Conservation (phyloP, 2,888 invertebrate species). For the Ectemnius lituratus region DNA sequence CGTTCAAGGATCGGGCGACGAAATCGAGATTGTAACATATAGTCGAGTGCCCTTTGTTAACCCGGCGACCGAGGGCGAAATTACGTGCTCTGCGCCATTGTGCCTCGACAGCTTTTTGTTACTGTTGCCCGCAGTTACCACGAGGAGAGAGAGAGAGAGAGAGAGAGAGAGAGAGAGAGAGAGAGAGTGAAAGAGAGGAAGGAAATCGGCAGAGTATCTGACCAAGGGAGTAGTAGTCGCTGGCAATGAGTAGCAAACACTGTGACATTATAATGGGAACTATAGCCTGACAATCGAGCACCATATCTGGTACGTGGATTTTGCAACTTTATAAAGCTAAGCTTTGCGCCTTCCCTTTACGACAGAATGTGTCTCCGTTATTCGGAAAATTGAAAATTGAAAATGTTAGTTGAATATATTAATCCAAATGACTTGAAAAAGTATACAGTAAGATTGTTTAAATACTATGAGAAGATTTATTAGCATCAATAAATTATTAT, state of each 20-base stretch:
- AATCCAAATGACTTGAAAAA: no score
- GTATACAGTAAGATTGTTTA: no score
- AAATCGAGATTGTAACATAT: constrained; percentile 66
- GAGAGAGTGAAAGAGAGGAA: neutral
- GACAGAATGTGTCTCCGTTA: neutral
- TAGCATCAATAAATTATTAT: no score
- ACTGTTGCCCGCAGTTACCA: constrained; percentile 67
- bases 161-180: neutral
- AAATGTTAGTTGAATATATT: no score
- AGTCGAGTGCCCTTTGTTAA: constrained; percentile 62
- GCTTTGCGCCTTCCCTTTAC: neutral
- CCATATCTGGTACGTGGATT: constrained; percentile 18
- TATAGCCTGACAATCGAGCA: constrained; percentile 5
- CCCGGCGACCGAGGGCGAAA: constrained; percentile 65
- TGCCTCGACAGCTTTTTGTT: constrained; percentile 74
- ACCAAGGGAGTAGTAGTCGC: neutral
- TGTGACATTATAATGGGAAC: neutral
- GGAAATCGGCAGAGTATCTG: constrained; percentile 8
- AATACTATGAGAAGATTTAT: no score
- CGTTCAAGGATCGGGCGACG: constrained; percentile 54
- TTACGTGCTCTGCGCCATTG: constrained; percentile 74
- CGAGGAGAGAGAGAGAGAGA: constrained; percentile 9
- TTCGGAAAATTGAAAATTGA: no score
- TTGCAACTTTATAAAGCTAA: constrained; percentile 14
- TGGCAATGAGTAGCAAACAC: neutral